These are phyloP conservation scores for Drosophila repletoides DNA, from an alignment of 1,140 invertebrate genomes.

Conservation along the genomic window DNA sequence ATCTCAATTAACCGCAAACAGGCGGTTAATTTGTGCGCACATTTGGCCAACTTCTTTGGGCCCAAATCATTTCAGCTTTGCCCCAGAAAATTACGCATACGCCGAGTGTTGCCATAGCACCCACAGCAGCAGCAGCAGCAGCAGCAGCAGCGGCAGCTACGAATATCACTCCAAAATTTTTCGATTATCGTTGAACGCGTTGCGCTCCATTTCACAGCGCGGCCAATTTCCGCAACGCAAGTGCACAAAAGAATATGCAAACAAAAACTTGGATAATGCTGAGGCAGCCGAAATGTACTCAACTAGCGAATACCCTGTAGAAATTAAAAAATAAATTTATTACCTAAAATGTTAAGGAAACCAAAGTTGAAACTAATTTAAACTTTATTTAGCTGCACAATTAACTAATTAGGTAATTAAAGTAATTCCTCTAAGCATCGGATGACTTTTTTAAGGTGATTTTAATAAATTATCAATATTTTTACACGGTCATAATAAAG, in stretches of 20 bases:
- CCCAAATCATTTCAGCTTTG: slow-evolving; percentile 28
- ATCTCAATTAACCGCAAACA: slow-evolving; percentile 80
- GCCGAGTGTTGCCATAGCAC: slow-evolving; percentile 21
- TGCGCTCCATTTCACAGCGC: slow-evolving; percentile 46
- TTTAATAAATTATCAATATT: no score
- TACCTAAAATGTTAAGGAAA: not conserved
- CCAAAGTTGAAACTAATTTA: not conserved
- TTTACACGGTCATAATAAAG: no score
- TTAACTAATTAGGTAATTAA: no score
- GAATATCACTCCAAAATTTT: no score
- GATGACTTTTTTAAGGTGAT: no score
- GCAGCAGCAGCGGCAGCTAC: not conserved
- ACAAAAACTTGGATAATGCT: not conserved
- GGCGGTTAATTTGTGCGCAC: slow-evolving; percentile 72
- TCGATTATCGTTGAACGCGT: slow-evolving; percentile 24
- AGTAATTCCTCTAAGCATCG: no score
- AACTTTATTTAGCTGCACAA: no score
- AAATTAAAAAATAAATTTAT: not conserved
- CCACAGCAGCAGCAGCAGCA: not conserved
- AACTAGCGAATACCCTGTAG: not conserved
- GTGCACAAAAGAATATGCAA: slow-evolving; percentile 5
- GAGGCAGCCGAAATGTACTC: not conserved
- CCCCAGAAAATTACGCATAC: slow-evolving; percentile 45
- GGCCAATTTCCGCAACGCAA: slow-evolving; percentile 40
- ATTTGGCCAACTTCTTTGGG: slow-evolving; percentile 28